These are phyloP conservation scores for Tetramorium simillimum DNA, from an alignment of 1,140 invertebrate genomes.

Conservation along the genomic window DNA sequence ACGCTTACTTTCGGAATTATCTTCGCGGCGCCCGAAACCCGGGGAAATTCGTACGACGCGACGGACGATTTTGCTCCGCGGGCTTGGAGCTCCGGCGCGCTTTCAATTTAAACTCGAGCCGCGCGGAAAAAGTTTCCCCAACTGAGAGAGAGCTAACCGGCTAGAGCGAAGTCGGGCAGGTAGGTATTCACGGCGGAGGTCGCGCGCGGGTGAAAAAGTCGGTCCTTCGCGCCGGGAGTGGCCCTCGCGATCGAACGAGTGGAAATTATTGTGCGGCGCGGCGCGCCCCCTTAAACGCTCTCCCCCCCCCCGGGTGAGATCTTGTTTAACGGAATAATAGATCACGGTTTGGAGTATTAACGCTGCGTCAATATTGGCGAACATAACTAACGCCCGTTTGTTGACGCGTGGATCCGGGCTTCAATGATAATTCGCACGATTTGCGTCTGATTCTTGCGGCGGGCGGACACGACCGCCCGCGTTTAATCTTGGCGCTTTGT, in stretches of 20 bases:
- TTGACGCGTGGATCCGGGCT: constrained; percentile 26
- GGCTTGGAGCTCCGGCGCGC: constrained; percentile 3
- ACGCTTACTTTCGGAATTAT: constrained; percentile 36
- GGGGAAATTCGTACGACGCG: not conserved
- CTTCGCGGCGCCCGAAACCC: not conserved
- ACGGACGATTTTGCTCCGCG: constrained; percentile 24
- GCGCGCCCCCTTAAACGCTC: constrained; percentile 44
- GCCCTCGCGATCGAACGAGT: constrained; percentile 25
- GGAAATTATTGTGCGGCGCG: constrained; percentile 56
- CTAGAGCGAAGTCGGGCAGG: not conserved
- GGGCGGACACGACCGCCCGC: not conserved
- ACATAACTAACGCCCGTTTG: constrained; percentile 47
- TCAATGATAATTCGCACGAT: constrained; percentile 49
- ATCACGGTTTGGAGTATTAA: constrained; percentile 56
- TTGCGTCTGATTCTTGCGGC: constrained; percentile 48
- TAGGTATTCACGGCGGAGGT: constrained; percentile 25
- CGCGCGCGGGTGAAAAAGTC: constrained; percentile 16
- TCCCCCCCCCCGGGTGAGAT: constrained; percentile 36
- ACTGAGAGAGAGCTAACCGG: not conserved
- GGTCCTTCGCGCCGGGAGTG: not conserved
- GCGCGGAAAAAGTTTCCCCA: constrained; percentile 41
- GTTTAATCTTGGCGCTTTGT: constrained; percentile 15
- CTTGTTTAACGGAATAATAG: constrained; percentile 66
- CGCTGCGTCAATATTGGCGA: constrained; percentile 50
- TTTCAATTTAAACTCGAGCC: constrained; percentile 55